These are phyloP conservation scores for Perca schrenkii DNA, from an alignment of 2,113 vertebrate genomes.

Conservation along the genomic window DNA sequence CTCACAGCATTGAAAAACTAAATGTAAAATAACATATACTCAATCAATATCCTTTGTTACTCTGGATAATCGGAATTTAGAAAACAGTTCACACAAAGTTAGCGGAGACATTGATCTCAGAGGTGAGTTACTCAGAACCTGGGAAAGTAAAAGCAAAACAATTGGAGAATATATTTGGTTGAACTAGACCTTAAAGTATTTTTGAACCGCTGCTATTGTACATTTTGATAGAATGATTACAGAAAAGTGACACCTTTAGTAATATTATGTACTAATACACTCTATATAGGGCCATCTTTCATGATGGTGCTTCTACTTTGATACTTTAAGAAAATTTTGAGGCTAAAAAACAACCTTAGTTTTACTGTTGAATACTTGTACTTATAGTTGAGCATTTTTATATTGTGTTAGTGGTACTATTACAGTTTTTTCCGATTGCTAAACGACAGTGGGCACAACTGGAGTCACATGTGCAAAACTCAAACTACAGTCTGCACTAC, in stretches of 20 bases:
- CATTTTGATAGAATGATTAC: background rate
- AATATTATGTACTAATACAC: background rate
- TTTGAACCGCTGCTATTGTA: background rate
- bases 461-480: no score
- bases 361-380: background rate
- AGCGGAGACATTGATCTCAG: background rate
- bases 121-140: background rate
- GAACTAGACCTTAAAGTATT: background rate
- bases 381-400: background rate
- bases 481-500: no score
- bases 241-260: background rate
- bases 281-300: background rate
- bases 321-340: background rate
- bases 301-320: background rate
- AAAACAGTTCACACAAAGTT: background rate
- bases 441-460: no score
- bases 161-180: background rate
- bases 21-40: background rate
- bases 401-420: background rate
- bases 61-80: background rate
- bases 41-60: background rate
- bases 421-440: no score
- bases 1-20: background rate
- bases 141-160: background rate
- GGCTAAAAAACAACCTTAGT: background rate